Evolutionary conservation across 2,888 invertebrate genomes (phyloP).

Genomic region (Drosophila nr. fundita): DNA sequence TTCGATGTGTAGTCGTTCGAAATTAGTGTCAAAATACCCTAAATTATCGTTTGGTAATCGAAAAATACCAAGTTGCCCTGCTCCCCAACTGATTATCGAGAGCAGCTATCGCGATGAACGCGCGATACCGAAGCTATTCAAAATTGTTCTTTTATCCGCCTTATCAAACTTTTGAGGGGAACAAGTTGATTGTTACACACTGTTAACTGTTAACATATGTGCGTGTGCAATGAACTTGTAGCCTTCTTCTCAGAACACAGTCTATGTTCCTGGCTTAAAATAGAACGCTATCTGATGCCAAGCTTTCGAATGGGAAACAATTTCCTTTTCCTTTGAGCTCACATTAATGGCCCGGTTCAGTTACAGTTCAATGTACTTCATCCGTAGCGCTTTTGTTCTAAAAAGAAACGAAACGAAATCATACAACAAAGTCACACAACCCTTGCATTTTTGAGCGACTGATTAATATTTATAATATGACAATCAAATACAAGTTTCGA

Average conservation of each 20-base stretch:
- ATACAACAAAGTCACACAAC: constrained; percentile 18
- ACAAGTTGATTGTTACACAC: constrained; percentile 17
- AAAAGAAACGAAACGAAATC: constrained; percentile 37
- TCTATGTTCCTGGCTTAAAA: constrained; percentile 41
- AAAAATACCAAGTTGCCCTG: constrained; percentile 4
- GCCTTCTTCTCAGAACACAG: constrained; percentile 16
- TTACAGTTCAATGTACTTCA: constrained; percentile 59
- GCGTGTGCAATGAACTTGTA: constrained; percentile 59
- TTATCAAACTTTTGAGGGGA: constrained; percentile 1
- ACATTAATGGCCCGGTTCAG: constrained; percentile 16
- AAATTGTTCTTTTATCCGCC: background rate
- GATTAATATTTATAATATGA: background rate
- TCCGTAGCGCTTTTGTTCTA: constrained; percentile 43
- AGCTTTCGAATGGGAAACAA: constrained; percentile 43
- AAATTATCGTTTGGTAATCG: background rate
- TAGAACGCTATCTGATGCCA: constrained; percentile 57
- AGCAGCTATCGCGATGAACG: constrained; percentile 24
- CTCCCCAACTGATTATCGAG: constrained; percentile 24
- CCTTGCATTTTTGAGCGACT: too few relatives aligned
- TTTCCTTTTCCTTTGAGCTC: constrained; percentile 62
- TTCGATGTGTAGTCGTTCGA: too few relatives aligned
- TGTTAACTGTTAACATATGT: constrained; percentile 8
- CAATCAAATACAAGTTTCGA: background rate
- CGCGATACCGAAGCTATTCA: background rate
- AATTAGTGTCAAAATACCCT: constrained; percentile 14